A percentile compares a stretch with the other conserved stretches of the same genome.
phyloP scores from a whole-genome alignment of 2,113 vertebrate genomes.

The Orcinus orca region DNA sequence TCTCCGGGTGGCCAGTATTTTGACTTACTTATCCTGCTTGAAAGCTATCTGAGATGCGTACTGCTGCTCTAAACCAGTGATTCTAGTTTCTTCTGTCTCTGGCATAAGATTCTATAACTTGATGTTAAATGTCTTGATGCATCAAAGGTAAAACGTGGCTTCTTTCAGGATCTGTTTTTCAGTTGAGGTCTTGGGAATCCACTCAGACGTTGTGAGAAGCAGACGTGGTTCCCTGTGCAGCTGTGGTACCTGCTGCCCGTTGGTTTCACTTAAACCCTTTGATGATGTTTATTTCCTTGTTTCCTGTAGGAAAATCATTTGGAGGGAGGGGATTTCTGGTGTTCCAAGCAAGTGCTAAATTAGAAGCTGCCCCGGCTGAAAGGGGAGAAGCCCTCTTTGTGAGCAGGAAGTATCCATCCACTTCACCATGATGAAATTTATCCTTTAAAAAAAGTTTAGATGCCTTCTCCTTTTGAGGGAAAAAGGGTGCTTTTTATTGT shows the following conservation, averaged over 20 bases:
- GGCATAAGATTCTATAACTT: constrained; percentile 77
- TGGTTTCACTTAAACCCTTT: constrained; percentile 63
- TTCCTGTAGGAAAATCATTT: constrained; percentile 65
- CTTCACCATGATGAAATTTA: constrained; percentile 82
- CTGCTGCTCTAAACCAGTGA: constrained; percentile 79
- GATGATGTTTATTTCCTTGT: constrained; percentile 37
- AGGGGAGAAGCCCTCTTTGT: constrained; percentile 72
- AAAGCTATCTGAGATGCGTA: constrained; percentile 79
- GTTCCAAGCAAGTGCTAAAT: constrained; percentile 48
- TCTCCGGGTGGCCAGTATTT: constrained; percentile 87
- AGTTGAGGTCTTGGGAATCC: constrained; percentile 73
- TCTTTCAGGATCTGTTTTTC: constrained; percentile 73
- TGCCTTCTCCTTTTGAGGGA: constrained; percentile 85
- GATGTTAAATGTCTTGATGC: constrained; percentile 79
- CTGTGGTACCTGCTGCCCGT: constrained; percentile 66
- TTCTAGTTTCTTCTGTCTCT: constrained; percentile 79
- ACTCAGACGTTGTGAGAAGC: constrained; percentile 44
- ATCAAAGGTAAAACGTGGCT: constrained; percentile 75
- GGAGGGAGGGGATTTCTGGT: constrained; percentile 58
- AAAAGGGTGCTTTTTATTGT: constrained; percentile 86
- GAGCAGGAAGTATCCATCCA: constrained; percentile 79
- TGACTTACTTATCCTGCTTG: constrained; percentile 82
- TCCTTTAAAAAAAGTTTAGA: constrained; percentile 79
- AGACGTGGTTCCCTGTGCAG: constrained; percentile 70
- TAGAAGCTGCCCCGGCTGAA: constrained; percentile 60